phyloP scores from a whole-genome alignment of 2,113 vertebrate species.

The Sporophila hypoxantha region DNA sequence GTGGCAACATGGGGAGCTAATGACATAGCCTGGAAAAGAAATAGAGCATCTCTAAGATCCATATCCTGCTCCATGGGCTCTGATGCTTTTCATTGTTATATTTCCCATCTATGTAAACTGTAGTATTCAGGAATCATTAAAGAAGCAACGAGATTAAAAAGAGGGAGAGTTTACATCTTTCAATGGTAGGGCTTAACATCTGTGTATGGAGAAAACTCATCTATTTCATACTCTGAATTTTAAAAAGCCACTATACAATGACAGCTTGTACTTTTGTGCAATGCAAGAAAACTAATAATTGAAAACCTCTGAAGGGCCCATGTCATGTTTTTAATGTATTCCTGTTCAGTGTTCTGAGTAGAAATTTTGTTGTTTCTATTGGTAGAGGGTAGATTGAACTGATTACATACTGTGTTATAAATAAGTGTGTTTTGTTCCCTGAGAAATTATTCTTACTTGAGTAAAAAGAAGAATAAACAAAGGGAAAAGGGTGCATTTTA shows the following conservation, averaged over 20 bases:
- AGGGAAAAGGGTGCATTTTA: background rate
- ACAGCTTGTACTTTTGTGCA: conserved; percentile 37
- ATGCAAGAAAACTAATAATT: conserved; percentile 47
- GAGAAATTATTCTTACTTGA: conserved; percentile 30
- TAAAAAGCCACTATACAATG: conserved; percentile 27
- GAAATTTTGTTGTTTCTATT: conserved; percentile 38
- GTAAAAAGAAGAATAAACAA: conserved; percentile 30
- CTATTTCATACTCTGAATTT: conserved; percentile 30
- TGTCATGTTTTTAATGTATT: conserved; percentile 51
- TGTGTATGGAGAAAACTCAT: background rate
- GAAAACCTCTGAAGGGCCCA: conserved; percentile 39
- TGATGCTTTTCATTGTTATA: background rate
- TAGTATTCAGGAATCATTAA: background rate
- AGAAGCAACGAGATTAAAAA: background rate
- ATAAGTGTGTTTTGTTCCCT: conserved; percentile 30
- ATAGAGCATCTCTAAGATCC: background rate
- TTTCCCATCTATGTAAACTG: background rate
- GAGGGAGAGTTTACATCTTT: background rate
- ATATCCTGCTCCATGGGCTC: background rate
- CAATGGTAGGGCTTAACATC: background rate
- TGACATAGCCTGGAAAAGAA: conserved; percentile 26
- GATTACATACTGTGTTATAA: conserved; percentile 38
- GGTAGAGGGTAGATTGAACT: conserved; percentile 31
- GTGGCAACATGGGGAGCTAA: background rate
- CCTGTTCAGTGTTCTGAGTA: conserved; percentile 36